Base-by-base conservation (phyloP, 2,888 invertebrate genomes). In the Esperia sulphurella region DNA sequence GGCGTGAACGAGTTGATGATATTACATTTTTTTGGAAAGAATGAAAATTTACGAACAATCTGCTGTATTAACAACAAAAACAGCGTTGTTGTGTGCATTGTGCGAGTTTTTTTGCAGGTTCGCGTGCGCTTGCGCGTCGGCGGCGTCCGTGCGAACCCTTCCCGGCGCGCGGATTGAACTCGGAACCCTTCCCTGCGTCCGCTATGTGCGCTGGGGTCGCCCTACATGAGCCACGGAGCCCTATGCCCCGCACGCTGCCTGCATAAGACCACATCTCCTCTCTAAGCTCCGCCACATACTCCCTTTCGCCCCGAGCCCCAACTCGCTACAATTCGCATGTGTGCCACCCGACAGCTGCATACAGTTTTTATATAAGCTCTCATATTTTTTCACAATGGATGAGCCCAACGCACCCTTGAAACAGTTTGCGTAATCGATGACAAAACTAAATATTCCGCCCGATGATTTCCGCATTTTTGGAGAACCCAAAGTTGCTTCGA, bases 1-100 rank as follows among this genome's bases (percentile, higher is more conserved):
- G 89, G 89, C 89, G 89, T 89, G 89, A 89, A 89, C 89, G 89
- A 89, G 89, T 89, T 89, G 89, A 89, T 89, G 88, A 89, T 89
- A 89, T 89, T 89, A 89, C 83, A 78, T 84, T 88, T 89, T 84
- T 86, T 84, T 65, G 68, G 65, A 66, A 80, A 77, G 79, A 84
- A 82, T 76, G 68, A 75, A 80, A 88, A 88, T 85, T 86, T 79
- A 80, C 88, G 88, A 88, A 87, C 89, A 89, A 88, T 89, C 87
- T 81, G 75, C 74, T 77, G 81, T 86, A 85, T 88, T 89, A 84
- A 81, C 83, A 86, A 88, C 84, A 87, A 87, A 81, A 85, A 87
- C 83, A 83, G 83, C 77, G 78, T 69, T 75, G 78, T 84, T 81
- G 83, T 81, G 72, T 71, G 77, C 75, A 82, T 87, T 87, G 85